Evolutionary conservation across 2,888 invertebrate genomes (phyloP), one percentile per base, ranked within the genome.

Genomic region (Plutella xylostella): DNA sequence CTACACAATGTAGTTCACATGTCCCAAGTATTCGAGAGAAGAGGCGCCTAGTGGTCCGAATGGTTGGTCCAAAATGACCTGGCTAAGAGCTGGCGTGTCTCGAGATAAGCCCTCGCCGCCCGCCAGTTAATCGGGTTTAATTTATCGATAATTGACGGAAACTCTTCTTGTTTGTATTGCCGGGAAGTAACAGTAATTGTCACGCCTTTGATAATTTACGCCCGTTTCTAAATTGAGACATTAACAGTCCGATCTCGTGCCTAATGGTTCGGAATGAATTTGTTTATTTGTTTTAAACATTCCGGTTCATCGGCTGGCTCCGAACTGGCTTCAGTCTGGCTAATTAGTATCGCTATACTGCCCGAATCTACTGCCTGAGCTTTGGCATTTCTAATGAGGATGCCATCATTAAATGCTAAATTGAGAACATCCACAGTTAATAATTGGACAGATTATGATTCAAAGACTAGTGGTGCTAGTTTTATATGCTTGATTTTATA

Each of bases 191-290:
- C 82, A 82, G 82, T 79, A 79, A 83, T 83, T 83, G 83, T 83
- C 83, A 83, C 82, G 83, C 82, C 82, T 83, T 78, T 79, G 76
- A 83, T 80, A 82, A 83, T 83, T 83, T 82, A 83, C 82, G 82
- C 76, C 70, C 80, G 79, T 77, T 78, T 77, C 80, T 77, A 82
- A 82, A 83, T 82, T 80, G 79, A 83, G 83, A 80, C 83, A 82
- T 83, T 79, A 82, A 80, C 79, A 82, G 75, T 77, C 75, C 68
- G 71, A 78, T 79, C 77, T 82, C 71, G 78, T 82, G 80, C 80
- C 79, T 82, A 83, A 83, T 83, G 82, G 82, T 71, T 78, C 59
- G 79, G 77, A 80, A 82, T 83, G 76, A 43, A 43, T 34, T 34
- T 14, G 42, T 43, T 42, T 43, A 43, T 43, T 43, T 43, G 73